Percentiles rank a stretch among this genome's conserved stretches.
Conservation (phyloP, 64 coral and sea anemone species). For the Stylophora pistillata region DNA sequence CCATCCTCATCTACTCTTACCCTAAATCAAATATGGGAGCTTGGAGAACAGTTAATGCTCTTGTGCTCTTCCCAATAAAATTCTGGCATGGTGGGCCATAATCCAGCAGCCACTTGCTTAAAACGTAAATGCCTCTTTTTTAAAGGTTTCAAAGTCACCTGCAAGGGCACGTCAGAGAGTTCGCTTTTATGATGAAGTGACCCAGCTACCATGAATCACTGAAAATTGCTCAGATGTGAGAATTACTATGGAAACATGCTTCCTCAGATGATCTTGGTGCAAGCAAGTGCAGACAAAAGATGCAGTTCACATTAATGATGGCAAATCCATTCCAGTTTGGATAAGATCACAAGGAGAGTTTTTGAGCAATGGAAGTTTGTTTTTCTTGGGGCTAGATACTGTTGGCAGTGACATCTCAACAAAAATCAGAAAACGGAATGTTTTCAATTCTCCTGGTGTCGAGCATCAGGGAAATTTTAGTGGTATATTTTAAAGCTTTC, state of each 20-base stretch:
- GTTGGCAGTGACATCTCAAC: not conserved
- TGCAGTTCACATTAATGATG: not conserved
- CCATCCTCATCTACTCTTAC: no score
- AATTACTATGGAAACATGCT: not conserved
- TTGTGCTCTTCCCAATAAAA: no score
- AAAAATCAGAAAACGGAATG: not conserved
- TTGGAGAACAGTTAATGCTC: no score
- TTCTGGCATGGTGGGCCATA: no score
- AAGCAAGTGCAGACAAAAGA: not conserved
- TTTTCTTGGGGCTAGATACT: not conserved
- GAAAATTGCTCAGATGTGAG: not conserved
- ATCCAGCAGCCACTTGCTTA: no score
- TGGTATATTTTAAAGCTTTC: not conserved
- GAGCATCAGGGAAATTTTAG: not conserved
- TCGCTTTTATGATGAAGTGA: slow-evolving; percentile 47
- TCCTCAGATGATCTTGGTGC: no score
- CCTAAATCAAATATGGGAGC: no score
- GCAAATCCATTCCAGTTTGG: not conserved
- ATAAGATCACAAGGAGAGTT: not conserved
- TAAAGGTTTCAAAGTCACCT: slow-evolving; percentile 8
- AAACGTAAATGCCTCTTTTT: not conserved
- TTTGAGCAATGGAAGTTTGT: not conserved
- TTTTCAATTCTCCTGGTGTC: not conserved
- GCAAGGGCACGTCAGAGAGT: slow-evolving; percentile 13
- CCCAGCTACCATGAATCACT: slow-evolving; percentile 20